Conservation (phyloP, 2,888 invertebrate genomes). For the Eristalis pertinax region DNA sequence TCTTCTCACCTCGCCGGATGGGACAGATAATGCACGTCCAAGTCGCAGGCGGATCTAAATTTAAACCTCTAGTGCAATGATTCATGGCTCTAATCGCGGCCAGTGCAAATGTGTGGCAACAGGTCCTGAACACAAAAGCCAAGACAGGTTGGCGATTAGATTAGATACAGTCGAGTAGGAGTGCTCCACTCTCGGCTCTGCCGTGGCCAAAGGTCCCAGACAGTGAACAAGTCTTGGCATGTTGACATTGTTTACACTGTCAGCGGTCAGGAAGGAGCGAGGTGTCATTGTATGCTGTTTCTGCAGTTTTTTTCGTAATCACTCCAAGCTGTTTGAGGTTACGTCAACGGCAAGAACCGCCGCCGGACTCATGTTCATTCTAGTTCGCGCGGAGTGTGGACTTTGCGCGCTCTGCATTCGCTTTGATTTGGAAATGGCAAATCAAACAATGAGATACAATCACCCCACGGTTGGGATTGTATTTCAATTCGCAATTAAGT, state of each 20-base stretch:
- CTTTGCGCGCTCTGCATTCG: background rate
- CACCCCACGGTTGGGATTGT: background rate
- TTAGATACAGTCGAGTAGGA: background rate
- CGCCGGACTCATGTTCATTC: background rate
- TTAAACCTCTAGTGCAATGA: conserved; percentile 33
- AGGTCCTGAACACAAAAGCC: conserved; percentile 15
- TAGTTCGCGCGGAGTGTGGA: background rate
- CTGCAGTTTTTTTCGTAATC: background rate
- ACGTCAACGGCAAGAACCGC: background rate
- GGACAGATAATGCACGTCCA: background rate
- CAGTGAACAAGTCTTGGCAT: background rate
- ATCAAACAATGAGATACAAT: background rate
- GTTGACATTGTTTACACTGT: no score
- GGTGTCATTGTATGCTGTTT: background rate
- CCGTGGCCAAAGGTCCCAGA: background rate
- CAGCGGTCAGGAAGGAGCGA: no score
- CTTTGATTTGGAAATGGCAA: background rate
- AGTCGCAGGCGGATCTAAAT: background rate
- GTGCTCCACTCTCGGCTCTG: background rate
- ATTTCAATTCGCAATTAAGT: background rate
- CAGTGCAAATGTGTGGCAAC: background rate
- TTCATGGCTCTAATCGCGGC: conserved; percentile 22
- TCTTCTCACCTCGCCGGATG: conserved; percentile 35
- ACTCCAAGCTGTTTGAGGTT: background rate
- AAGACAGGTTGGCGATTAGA: background rate